These are phyloP conservation scores for Cottoperca gobio DNA, from an alignment of 2,797 vertebrate species.

Conservation along the genomic window DNA sequence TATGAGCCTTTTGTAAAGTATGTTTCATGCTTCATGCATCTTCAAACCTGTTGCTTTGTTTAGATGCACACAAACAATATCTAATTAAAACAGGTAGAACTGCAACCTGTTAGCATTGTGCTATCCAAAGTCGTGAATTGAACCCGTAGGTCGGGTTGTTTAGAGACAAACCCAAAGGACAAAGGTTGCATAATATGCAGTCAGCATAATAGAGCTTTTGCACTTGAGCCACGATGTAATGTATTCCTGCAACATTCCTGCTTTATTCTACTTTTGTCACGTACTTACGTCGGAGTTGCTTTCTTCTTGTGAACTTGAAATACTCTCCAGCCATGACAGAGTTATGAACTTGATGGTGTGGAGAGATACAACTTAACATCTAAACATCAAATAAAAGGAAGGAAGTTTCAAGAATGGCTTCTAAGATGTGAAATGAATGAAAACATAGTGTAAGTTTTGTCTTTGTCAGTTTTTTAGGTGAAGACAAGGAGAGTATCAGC, in stretches of 20 bases:
- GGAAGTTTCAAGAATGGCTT: not conserved
- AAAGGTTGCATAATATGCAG: slow-evolving; percentile 27
- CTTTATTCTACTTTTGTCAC: not conserved
- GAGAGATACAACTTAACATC: not conserved
- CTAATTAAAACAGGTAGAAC: slow-evolving; percentile 34
- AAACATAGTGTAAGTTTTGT: not conserved
- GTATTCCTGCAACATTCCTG: not conserved
- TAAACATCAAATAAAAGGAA: not conserved
- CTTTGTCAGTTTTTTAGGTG: not conserved
- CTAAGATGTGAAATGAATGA: not conserved
- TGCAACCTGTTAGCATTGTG: slow-evolving; percentile 39
- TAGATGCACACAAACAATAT: not conserved
- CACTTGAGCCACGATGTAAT: not conserved
- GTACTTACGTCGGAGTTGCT: slow-evolving; percentile 22
- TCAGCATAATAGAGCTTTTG: slow-evolving; percentile 3
- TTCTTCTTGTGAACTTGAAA: slow-evolving; percentile 33
- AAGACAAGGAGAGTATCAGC: slow-evolving; percentile 11
- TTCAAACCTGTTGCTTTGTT: slow-evolving; percentile 15
- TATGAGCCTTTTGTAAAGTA: not conserved
- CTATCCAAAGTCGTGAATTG: slow-evolving; percentile 14
- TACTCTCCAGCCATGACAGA: not conserved
- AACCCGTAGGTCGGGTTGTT: slow-evolving; percentile 54
- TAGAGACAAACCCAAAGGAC: slow-evolving; percentile 25
- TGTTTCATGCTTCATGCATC: not conserved
- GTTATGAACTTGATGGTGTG: not conserved